A percentile compares a stretch with the other conserved stretches of the same genome.
Conservation (phyloP, 2,113 vertebrate species). For the Antechinus stuartii region DNA sequence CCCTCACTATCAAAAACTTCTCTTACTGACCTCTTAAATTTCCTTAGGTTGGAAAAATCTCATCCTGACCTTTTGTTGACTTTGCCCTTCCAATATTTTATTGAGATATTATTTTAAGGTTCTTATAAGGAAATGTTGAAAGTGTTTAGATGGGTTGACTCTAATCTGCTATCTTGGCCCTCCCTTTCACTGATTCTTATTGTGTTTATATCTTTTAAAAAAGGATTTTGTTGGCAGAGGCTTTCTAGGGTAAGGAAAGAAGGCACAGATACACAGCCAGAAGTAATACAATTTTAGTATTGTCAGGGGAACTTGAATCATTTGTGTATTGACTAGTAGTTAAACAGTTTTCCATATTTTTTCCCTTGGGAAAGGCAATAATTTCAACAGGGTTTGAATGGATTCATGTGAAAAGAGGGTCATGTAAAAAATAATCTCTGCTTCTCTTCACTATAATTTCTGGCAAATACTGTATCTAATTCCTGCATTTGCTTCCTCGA, state of each 20-base stretch:
- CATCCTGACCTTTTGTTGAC: not conserved
- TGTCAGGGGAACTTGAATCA: not conserved
- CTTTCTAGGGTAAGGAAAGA: not conserved
- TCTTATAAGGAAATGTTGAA: not conserved
- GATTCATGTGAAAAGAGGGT: no score
- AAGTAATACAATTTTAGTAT: not conserved
- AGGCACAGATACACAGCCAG: not conserved
- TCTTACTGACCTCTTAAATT: not conserved
- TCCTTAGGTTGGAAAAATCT: not conserved
- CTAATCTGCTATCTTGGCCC: not conserved
- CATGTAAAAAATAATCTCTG: no score
- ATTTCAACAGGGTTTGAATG: no score
- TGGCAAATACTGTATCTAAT: no score
- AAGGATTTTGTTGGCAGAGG: not conserved
- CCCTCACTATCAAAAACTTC: not conserved
- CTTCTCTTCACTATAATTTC: no score
- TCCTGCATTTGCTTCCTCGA: not conserved
- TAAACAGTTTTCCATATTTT: not conserved
- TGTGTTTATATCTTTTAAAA: not conserved
- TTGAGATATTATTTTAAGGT: not conserved
- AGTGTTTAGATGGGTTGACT: not conserved
- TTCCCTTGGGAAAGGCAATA: not conserved
- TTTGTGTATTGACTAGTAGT: not conserved
- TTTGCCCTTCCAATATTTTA: not conserved
- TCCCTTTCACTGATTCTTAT: not conserved